Evolutionary conservation across 2,797 vertebrate genomes (phyloP), one percentile per base, ranked within the genome.

Genomic region (Sphenodon punctatus): DNA sequence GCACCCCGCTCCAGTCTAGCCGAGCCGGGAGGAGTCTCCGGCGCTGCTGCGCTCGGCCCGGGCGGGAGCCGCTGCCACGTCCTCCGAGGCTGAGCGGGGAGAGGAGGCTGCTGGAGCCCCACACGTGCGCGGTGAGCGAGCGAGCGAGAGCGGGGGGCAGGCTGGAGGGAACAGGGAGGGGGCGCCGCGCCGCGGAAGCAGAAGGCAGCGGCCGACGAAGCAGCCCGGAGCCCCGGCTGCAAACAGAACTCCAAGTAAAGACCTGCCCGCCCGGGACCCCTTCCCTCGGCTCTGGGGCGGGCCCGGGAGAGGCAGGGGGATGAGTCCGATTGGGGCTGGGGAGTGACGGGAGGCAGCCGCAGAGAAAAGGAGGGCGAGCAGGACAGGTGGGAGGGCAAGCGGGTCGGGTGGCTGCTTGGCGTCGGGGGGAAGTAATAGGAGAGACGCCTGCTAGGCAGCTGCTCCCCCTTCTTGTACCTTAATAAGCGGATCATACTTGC

Each of bases 101-200:
- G 82, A 74, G 32, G 75, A 68, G 71, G 85, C 75, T 74, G 88
- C 58, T 25, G 78, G 84, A 58, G 34, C 78, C 25, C n/a, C 80
- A 67, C 75, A 73, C 91, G 91, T 87, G 92, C 71, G 80, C 39
- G 12, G 68, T 45, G 63, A 66, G 78, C 48, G 16, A 39, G 65
- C 78, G 67, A 78, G 32, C 42, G 36, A 27, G 8, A 4, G 11
- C 11, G 46, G 30, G 22, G 56, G 30, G 6, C 22, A 53, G 68
- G 78, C 25, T 60, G 68, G 74, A n/a, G n/a, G 88, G 89, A 90
- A 90, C 90, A 90, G 90, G 84, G 81, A n/a, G 84, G 88, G 81
- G 56, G 82, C 43, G 5, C n/a, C n/a, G 32, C 32, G 58, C 22
- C 63, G 78, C 88, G 88, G 92, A 94, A 95, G 92, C 94, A 95